Evolutionary conservation across 2,797 vertebrate species (phyloP).

Genomic region (Rhincodon typus): DNA sequence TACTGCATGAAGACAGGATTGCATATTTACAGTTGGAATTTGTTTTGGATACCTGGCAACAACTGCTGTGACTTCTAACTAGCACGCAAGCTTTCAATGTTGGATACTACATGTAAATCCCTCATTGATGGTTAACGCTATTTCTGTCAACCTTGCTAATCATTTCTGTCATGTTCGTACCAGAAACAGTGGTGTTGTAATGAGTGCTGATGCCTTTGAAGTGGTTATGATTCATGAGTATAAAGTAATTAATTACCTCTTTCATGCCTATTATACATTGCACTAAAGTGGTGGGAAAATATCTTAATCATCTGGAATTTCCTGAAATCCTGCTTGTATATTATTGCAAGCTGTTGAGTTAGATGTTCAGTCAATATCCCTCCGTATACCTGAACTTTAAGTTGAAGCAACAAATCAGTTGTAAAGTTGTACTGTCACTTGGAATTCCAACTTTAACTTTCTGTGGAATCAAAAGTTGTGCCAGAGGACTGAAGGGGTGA

Average conservation of each 20-base stretch:
- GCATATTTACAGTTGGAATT: not conserved
- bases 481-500: not conserved
- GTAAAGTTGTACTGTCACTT: not conserved
- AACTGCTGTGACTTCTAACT: not conserved
- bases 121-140: not conserved
- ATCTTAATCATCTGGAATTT: not conserved
- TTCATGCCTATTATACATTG: not conserved
- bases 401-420: constrained; percentile 34
- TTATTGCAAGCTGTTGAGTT: not conserved
- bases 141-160: not conserved
- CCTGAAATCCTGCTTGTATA: not conserved
- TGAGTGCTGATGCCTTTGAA: not conserved
- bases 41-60: not conserved
- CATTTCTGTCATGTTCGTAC: not conserved
- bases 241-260: not conserved
- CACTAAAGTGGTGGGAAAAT: not conserved
- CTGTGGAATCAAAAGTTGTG: not conserved
- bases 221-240: not conserved
- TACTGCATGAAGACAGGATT: not conserved
- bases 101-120: not conserved
- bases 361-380: not conserved
- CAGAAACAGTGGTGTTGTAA: not conserved
- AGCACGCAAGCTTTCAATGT: not conserved
- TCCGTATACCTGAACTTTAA: not conserved
- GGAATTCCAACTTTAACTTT: constrained; percentile 33